Evolutionary conservation across 2,113 vertebrate genomes (phyloP).

Genomic region (Pelobates fuscus): DNA sequence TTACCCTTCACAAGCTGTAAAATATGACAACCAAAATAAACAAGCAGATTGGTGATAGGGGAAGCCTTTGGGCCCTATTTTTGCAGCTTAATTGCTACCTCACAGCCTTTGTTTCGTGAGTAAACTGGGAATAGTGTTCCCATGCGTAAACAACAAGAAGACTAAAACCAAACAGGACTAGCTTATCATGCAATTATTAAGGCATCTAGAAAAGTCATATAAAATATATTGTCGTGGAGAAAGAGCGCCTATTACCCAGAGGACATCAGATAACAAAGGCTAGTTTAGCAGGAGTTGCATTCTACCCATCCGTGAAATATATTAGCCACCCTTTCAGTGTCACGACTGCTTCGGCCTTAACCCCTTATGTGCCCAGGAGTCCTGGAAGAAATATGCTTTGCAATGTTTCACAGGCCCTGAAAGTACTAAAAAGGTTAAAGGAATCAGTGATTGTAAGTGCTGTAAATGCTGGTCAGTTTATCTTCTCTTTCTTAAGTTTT

Average conservation of each 20-base stretch:
- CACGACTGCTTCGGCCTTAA: conserved; percentile 70
- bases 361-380: conserved; percentile 38
- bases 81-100: conserved; percentile 68
- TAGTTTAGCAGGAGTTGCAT: conserved; percentile 81
- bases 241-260: conserved; percentile 97
- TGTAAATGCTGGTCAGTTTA: conserved; percentile 76
- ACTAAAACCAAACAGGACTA: conserved; percentile 87
- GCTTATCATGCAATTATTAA: conserved; percentile 99
- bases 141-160: conserved; percentile 87
- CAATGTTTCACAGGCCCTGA: conserved; percentile 44
- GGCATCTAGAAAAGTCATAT: conserved; percentile 95
- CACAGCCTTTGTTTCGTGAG: conserved; percentile 79
- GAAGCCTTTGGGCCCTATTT: conserved; percentile 61
- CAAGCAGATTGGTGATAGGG: conserved; percentile 58
- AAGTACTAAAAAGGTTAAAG: conserved; percentile 54
- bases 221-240: conserved; percentile 85
- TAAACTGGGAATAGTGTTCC: conserved; percentile 87
- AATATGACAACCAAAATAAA: conserved; percentile 71
- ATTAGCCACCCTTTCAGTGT: conserved; percentile 73
- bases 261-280: conserved; percentile 91
- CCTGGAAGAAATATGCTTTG: conserved; percentile 41
- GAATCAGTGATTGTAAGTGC: conserved; percentile 82
- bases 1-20: conserved; percentile 68
- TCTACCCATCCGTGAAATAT: conserved; percentile 82
- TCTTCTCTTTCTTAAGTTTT: conserved; percentile 72